Conservation (phyloP, 2,888 invertebrate genomes). For the Thyatira batis region DNA sequence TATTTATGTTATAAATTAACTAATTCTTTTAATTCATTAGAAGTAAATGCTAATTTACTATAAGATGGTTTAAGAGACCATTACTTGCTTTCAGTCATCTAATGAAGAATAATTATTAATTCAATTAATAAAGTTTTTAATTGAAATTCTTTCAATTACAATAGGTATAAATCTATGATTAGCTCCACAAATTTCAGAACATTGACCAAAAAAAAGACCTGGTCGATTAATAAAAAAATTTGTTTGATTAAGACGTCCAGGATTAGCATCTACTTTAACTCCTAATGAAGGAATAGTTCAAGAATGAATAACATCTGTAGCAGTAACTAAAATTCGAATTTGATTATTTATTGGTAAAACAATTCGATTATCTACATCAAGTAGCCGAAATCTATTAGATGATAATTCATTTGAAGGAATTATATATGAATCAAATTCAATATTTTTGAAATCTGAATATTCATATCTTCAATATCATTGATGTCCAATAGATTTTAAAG, state of each 20-base stretch:
- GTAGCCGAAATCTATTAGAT: slow-evolving; percentile 75
- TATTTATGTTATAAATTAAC: slow-evolving; percentile 78
- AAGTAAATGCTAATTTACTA: slow-evolving; percentile 85
- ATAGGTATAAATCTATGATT: slow-evolving; percentile 92
- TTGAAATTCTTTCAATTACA: slow-evolving; percentile 82
- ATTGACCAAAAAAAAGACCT: slow-evolving; percentile 88
- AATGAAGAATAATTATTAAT: slow-evolving; percentile 80
- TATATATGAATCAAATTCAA: slow-evolving; percentile 85
- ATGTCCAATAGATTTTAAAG: slow-evolving; percentile 85
- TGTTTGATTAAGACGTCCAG: slow-evolving; percentile 85
- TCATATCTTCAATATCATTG: slow-evolving; percentile 87
- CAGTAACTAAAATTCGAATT: slow-evolving; percentile 84
- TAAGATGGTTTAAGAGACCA: slow-evolving; percentile 87
- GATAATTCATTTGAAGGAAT: slow-evolving; percentile 61
- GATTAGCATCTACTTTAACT: slow-evolving; percentile 85
- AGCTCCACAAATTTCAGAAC: slow-evolving; percentile 91
- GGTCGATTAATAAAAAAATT: slow-evolving; percentile 83
- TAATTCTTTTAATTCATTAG: slow-evolving; percentile 84
- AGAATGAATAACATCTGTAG: slow-evolving; percentile 85
- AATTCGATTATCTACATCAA: slow-evolving; percentile 85
- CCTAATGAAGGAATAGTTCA: slow-evolving; percentile 85
- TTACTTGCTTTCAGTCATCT: slow-evolving; percentile 87
- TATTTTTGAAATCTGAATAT: slow-evolving; percentile 83
- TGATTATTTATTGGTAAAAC: slow-evolving; percentile 82
- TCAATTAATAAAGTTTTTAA: slow-evolving; percentile 83